Conservation (phyloP, 2,797 vertebrate species). For the Remorina albescens region DNA sequence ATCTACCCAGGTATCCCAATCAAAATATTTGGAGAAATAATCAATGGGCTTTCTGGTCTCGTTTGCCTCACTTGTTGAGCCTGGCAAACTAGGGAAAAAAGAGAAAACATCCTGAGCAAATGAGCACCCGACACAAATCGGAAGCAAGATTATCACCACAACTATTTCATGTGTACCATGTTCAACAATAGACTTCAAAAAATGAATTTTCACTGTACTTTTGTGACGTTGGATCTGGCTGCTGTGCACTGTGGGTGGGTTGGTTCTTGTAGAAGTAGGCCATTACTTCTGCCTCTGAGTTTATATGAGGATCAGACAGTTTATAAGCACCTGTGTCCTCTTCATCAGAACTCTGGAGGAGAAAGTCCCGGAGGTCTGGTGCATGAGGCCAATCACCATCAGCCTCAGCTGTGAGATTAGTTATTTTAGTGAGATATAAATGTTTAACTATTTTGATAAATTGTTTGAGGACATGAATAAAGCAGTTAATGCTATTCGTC, state of each 20-base stretch:
- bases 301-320: slow-evolving; percentile 66
- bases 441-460: neutral
- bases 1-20: slow-evolving; percentile 83
- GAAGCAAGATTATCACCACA: neutral
- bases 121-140: neutral
- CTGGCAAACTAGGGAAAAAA: slow-evolving; percentile 52
- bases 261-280: slow-evolving; percentile 73
- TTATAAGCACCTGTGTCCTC: slow-evolving; percentile 69
- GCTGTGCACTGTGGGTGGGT: neutral
- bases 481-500: neutral
- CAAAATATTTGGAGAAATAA: slow-evolving; percentile 84
- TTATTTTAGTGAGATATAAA: neutral
- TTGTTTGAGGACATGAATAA: neutral
- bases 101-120: neutral
- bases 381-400: slow-evolving; percentile 68
- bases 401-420: slow-evolving; percentile 43
- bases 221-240: slow-evolving; percentile 35
- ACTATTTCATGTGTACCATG: neutral
- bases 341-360: slow-evolving; percentile 80
- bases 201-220: slow-evolving; percentile 56
- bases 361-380: slow-evolving; percentile 77
- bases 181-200: neutral
- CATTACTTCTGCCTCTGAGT: slow-evolving; percentile 81
- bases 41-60: slow-evolving; percentile 73
- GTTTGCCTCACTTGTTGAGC: slow-evolving; percentile 33